These are phyloP conservation scores for Phalacrocorax carbo DNA, from an alignment of 2,113 vertebrate species.

Conservation along the genomic window DNA sequence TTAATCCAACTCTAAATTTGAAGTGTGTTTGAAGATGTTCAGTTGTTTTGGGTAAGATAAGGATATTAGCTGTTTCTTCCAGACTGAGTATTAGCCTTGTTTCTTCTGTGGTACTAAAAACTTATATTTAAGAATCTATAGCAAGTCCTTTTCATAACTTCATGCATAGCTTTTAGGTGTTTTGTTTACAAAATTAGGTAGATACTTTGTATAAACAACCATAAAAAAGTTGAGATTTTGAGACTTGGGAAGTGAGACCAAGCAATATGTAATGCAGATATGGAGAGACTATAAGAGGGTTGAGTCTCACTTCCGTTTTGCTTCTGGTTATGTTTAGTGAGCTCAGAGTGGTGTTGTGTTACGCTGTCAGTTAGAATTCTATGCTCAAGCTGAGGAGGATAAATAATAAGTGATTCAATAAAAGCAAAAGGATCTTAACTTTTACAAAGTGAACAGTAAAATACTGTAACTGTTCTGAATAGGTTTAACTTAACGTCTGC, in stretches of 20 bases:
- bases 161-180: neutral
- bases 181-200: neutral
- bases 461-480: constrained; percentile 56
- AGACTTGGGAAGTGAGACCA: neutral
- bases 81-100: neutral
- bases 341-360: neutral
- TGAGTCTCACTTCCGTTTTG: neutral
- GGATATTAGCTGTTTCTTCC: neutral
- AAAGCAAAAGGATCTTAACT: constrained; percentile 7
- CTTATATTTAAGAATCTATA: neutral
- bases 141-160: neutral
- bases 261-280: neutral
- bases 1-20: neutral
- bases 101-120: neutral
- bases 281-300: neutral
- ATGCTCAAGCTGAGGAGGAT: constrained; percentile 16
- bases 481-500: constrained; percentile 69
- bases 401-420: neutral
- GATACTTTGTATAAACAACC: neutral
- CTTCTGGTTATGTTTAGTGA: neutral
- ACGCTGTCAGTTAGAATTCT: neutral
- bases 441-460: constrained; percentile 46
- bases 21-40: neutral
- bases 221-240: neutral
- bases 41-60: neutral